Evolutionary conservation across 2,888 invertebrate genomes (phyloP).

Genomic region (Pachliopta kotzebuea): DNA sequence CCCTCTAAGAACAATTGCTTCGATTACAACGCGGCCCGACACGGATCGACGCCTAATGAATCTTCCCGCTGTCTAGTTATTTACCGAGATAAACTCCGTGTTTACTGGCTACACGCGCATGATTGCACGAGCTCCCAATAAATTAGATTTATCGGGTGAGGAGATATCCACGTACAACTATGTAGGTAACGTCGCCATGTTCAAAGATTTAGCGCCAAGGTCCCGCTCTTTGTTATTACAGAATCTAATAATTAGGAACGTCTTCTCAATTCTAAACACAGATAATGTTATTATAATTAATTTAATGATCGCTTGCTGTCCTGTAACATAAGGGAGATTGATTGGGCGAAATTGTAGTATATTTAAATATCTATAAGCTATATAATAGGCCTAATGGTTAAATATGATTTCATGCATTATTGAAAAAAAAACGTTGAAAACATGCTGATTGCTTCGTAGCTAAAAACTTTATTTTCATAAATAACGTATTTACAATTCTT

Average conservation of each 20-base stretch:
- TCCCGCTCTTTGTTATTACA: slow-evolving; percentile 23
- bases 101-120: slow-evolving; percentile 75
- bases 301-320: slow-evolving; percentile 20
- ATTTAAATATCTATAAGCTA: slow-evolving; percentile 3
- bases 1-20: slow-evolving; percentile 74
- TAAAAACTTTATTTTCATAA: neutral
- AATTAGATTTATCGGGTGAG: slow-evolving; percentile 66
- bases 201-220: slow-evolving; percentile 28
- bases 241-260: slow-evolving; percentile 26
- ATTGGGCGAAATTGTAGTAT: slow-evolving; percentile 7
- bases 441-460: neutral
- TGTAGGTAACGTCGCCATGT: slow-evolving; percentile 35
- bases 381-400: neutral
- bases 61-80: slow-evolving; percentile 76
- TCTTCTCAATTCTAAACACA: slow-evolving; percentile 20
- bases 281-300: slow-evolving; percentile 28
- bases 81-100: slow-evolving; percentile 76
- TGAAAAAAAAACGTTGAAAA: neutral
- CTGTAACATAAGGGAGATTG: slow-evolving; percentile 14
- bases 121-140: slow-evolving; percentile 77
- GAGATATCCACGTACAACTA: slow-evolving; percentile 40
- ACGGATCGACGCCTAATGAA: slow-evolving; percentile 78
- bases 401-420: neutral
- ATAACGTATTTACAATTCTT: neutral
- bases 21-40: slow-evolving; percentile 73